Evolutionary conservation across 2,113 vertebrate genomes (phyloP).

Genomic region (Ochotona curzoniae): DNA sequence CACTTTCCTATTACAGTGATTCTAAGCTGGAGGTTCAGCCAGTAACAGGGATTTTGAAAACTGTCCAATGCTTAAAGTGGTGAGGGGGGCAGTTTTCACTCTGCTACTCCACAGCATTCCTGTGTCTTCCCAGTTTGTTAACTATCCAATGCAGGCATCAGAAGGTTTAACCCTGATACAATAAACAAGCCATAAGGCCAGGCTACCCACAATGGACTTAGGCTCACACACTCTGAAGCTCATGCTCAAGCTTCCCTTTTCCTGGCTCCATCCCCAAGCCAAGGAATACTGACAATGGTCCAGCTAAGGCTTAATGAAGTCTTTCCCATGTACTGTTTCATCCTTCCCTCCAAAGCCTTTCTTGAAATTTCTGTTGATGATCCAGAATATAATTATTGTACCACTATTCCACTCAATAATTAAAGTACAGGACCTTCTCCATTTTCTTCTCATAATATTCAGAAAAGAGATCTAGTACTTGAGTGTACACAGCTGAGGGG

Average conservation of each 20-base stretch:
- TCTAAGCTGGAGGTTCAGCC: too few relatives aligned
- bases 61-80: too few relatives aligned
- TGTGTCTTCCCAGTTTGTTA: too few relatives aligned
- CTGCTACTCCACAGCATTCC: too few relatives aligned
- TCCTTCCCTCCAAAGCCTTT: constrained; percentile 32
- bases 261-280: neutral
- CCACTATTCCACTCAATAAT: neutral
- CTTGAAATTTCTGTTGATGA: constrained; percentile 6
- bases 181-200: too few relatives aligned
- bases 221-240: constrained; percentile 1
- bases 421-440: neutral
- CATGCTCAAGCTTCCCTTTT: neutral
- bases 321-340: neutral
- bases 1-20: too few relatives aligned
- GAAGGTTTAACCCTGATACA: too few relatives aligned
- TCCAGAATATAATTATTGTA: constrained; percentile 34
- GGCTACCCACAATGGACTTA: too few relatives aligned
- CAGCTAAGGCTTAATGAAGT: neutral
- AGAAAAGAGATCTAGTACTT: neutral
- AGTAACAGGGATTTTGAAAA: too few relatives aligned
- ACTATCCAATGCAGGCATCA: too few relatives aligned
- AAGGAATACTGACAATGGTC: neutral
- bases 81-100: too few relatives aligned
- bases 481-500: neutral
- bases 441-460: constrained; percentile 18